phyloP scores from a whole-genome alignment of 2,888 invertebrate genomes.

The Hyles lineata region DNA sequence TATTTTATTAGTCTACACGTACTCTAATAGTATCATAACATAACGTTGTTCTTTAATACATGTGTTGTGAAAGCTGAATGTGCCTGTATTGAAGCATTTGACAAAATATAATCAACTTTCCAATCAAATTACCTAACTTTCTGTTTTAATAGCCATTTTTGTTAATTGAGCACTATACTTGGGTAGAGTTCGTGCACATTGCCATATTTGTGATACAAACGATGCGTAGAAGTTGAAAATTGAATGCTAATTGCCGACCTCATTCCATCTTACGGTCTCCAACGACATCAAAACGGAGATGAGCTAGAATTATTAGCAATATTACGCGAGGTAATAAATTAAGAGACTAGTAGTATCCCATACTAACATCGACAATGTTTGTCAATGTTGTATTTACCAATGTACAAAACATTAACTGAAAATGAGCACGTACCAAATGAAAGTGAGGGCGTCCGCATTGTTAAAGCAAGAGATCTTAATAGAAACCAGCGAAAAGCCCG shows the following conservation, averaged over 20 bases:
- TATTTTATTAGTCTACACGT: not conserved
- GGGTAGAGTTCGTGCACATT: not conserved
- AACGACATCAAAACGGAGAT: slow-evolving; percentile 31
- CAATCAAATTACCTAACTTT: slow-evolving; percentile 44
- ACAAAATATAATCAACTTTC: slow-evolving; percentile 58
- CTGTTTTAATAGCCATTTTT: slow-evolving; percentile 54
- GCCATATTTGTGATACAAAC: slow-evolving; percentile 17
- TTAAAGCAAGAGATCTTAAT: slow-evolving; percentile 72
- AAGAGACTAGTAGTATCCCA: not conserved
- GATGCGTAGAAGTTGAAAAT: slow-evolving; percentile 28
- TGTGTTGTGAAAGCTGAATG: slow-evolving; percentile 27
- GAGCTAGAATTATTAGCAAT: not conserved
- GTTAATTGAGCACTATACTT: slow-evolving; percentile 36
- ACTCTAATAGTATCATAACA: not conserved
- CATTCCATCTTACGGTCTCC: slow-evolving; percentile 34
- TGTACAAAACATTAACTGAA: slow-evolving; percentile 53
- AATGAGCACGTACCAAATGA: slow-evolving; percentile 70
- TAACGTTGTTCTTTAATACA: not conserved
- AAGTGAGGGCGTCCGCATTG: slow-evolving; percentile 80
- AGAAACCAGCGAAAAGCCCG: slow-evolving; percentile 75
- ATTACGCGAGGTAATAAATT: not conserved
- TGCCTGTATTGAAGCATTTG: slow-evolving; percentile 37
- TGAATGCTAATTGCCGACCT: slow-evolving; percentile 31
- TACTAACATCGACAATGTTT: slow-evolving; percentile 42
- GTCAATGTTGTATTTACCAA: slow-evolving; percentile 48